Evolutionary conservation across 2,797 vertebrate genomes (phyloP), one percentile per base, ranked within the genome.

Genomic region (Eospalax fontanierii): DNA sequence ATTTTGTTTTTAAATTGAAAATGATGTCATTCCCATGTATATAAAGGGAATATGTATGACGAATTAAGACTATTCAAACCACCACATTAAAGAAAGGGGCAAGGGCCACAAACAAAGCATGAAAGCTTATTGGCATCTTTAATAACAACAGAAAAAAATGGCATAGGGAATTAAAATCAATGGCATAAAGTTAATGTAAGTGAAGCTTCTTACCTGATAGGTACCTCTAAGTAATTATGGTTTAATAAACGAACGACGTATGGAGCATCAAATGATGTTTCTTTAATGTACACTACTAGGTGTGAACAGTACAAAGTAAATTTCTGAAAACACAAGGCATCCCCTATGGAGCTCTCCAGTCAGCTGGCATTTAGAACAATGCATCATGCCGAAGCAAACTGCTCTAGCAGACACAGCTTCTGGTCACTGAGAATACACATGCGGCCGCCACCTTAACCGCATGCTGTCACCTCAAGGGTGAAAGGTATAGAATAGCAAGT

Each of bases 371-470:
- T 82, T 66, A 15, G n/a, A 11, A 30, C 81, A 90, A 54, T 68
- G 50, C 94, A 71, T n/a, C 35, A 30, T 92, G 54, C n/a, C 66
- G 12, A 84, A 83, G 80, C 89, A 95, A 87, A 89, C 24, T 76
- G 4, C n/a, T 35, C 43, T 86, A 40, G 4, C 73, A 87, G 79
- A 68, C 38, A 79, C 28, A 28, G 0, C 19, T 46, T 22, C 40
- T 9, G 10, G 73, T 66, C 63, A 59, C 66, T 89, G 78, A 71
- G 84, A 87, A 90, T 81, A 35, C 33, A 40, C 65, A 57, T 40
- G 1, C 59, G 90, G 92, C 33, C 65, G 28, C 12, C 35, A 79
- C 85, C 90, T 90, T 75, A 92, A 75, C 54, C 35, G 71, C 61
- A 59, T 65, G 43, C 8, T 78, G 12, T 57, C 30, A n/a, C 11